Base-by-base conservation (phyloP, 2,888 invertebrate species). In the Neoscelio sp. region DNA sequence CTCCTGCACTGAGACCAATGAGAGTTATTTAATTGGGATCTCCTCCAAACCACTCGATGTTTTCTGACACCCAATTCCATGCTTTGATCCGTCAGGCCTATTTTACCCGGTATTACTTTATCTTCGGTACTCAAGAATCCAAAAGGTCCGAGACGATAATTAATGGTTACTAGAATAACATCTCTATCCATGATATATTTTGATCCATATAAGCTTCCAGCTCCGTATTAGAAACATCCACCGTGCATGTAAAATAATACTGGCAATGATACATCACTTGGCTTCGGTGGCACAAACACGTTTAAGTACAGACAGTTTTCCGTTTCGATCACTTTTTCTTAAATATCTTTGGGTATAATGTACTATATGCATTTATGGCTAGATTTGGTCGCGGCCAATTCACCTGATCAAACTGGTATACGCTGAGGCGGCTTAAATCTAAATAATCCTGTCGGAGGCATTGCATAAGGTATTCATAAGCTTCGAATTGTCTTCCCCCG, bases 81-180 rank as follows among this genome's bases (percentile, higher is more conserved):
- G 17, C 92, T 91, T 90, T 96, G 95, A 91, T 96, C 96, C 85
- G 95, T 95, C 23, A 96, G 86, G 0, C 95, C 96, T 83, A 93
- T 93, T 88, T 96, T 96, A 2, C 95, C 95, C 0, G 96, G 94
- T 0, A 94, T 91, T 0, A 92, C 86, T 0, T 92, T 92, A 81
- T 96, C 95, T 28, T 94, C 95, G 0, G 95, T 95, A 85, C 95
- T 95, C 0, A 95, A 90, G 87, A 96, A 96, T 46, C 96, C 95
- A n/a, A 89, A 42, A 28, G 75, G 50, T 44, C 40, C 33, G 2
- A 33, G n/a, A 7, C 33, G 33, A 33, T 33, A 33, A 33, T 33
- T 33, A 2, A 33, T 2, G 4, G 52, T 64, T 7, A 30, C n/a
- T 12, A 10, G 26, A 33, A 28, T 52, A n/a, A 48, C 1, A 48